These are phyloP conservation scores for Brenthis hecate DNA, from an alignment of 2,888 invertebrate species.

Conservation along the genomic window DNA sequence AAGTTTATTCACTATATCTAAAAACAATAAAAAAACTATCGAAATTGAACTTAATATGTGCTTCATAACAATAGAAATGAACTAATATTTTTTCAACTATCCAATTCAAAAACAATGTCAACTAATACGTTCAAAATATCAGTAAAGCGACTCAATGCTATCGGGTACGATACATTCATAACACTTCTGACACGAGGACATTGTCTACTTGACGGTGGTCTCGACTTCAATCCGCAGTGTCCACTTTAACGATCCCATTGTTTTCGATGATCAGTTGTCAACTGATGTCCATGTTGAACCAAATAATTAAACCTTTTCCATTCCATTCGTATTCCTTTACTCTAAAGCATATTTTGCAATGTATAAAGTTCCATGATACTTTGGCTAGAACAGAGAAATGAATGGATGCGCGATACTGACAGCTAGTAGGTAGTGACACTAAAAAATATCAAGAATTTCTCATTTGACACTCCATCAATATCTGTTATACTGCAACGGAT, in stretches of 20 bases:
- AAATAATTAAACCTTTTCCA: constrained; percentile 32
- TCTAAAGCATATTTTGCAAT: constrained; percentile 48
- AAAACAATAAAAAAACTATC: too few relatives aligned
- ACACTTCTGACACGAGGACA: constrained; percentile 45
- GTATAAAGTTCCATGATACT: constrained; percentile 20
- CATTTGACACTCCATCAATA: constrained; percentile 74
- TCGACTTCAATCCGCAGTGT: constrained; percentile 66
- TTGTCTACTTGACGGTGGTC: constrained; percentile 70
- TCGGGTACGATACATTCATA: constrained; percentile 46
- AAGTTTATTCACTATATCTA: too few relatives aligned
- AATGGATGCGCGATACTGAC: constrained; percentile 64
- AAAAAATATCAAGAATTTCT: constrained; percentile 68
- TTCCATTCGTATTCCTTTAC: constrained; percentile 40
- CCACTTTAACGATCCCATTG: constrained; percentile 78
- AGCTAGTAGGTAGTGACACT: constrained; percentile 66
- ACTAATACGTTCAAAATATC: constrained; percentile 12
- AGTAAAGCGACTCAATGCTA: constrained; percentile 26
- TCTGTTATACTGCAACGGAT: constrained; percentile 44
- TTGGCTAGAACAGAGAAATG: constrained; percentile 58
- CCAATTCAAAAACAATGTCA: too few relatives aligned
- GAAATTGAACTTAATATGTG: too few relatives aligned
- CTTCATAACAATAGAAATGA: too few relatives aligned
- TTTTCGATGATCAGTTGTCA: constrained; percentile 73
- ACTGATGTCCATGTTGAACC: constrained; percentile 54
- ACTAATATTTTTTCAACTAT: too few relatives aligned